A percentile compares a stretch with the other conserved stretches of the same genome.
Evolutionary conservation across 2,888 invertebrate species (phyloP).

Genomic region (Reticulitermes lucifugus): DNA sequence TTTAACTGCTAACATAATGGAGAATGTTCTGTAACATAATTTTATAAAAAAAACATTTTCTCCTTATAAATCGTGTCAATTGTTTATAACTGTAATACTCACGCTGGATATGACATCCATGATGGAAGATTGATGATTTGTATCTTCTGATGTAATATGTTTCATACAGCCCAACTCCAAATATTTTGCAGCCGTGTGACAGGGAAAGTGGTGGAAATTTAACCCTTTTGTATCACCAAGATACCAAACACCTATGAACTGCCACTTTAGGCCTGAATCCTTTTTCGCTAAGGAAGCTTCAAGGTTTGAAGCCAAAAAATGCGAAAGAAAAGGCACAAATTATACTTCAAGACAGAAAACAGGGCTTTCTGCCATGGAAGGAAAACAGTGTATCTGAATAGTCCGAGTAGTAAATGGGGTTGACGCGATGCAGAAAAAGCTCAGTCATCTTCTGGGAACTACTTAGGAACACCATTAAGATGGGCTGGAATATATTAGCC

Average conservation of each 20-base stretch:
- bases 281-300: background rate
- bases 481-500: background rate
- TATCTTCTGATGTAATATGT: slow-evolving; percentile 5
- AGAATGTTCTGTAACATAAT: background rate
- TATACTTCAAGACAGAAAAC: slow-evolving; percentile 44
- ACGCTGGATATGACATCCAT: slow-evolving; percentile 73
- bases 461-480: slow-evolving; percentile 36
- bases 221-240: background rate
- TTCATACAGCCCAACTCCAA: slow-evolving; percentile 15
- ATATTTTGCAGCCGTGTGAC: background rate
- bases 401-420: slow-evolving; percentile 76
- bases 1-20: background rate
- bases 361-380: slow-evolving; percentile 40
- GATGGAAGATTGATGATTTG: slow-evolving; percentile 52
- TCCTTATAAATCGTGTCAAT: too few relatives aligned
- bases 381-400: slow-evolving; percentile 70
- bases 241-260: background rate
- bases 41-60: background rate
- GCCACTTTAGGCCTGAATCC: background rate
- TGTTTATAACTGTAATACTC: slow-evolving; percentile 61
- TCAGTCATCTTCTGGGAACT: slow-evolving; percentile 48
- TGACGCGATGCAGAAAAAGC: slow-evolving; percentile 63
- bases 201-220: background rate
- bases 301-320: background rate
- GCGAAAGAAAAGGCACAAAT: background rate